Evolutionary conservation across 2,797 vertebrate genomes (phyloP), one percentile per base, ranked within the genome.

Genomic region (Oreochromis grahami): DNA sequence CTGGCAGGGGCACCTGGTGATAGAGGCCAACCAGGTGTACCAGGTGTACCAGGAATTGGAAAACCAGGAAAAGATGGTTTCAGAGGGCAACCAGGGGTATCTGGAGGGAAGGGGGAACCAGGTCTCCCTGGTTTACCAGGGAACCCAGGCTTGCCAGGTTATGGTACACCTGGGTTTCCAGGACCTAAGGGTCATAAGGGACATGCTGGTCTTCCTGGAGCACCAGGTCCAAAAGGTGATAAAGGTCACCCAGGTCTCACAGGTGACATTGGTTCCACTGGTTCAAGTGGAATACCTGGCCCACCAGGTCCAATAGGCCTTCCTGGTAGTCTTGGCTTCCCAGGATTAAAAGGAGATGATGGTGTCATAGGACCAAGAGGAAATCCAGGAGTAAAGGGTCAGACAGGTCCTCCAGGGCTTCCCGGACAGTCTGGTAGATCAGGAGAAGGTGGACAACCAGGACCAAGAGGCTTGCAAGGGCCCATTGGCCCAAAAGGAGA

Each of bases 131-230:
- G 98, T 83, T 93, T 98, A 81, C 98, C 97, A 0, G 98, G 98
- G 3, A 95, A 96, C 17, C 97, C 98, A 0, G 98, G 98, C 2
- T 86, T 97, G 50, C 97, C 97, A 1, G 98, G 98, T 2, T 95
- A 98, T 2, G 98, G 98, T 14, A 99, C 99, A 90, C 97, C 97
- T 4, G 98, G 98, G 26, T 98, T 97, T 84, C 97, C 98, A 1
- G 98, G 98, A 41, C 96, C 95, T 50, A 98, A 98, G 89, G 98
- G 98, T 52, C 98, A 98, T 76, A 97, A 97, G 32, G 98, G 98
- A 0, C 82, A 97, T 32, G 95, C 87, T 11, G 98, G 98, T 21
- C 84, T 97, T 85, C 97, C 97, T 1, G 98, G 98, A 2, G 92
- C 94, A 74, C 91, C 97, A 77, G 98, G 98, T 10, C 95, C 92